phyloP scores from a whole-genome alignment of 2,888 invertebrate genomes.

The Cheilosia variabilis region DNA sequence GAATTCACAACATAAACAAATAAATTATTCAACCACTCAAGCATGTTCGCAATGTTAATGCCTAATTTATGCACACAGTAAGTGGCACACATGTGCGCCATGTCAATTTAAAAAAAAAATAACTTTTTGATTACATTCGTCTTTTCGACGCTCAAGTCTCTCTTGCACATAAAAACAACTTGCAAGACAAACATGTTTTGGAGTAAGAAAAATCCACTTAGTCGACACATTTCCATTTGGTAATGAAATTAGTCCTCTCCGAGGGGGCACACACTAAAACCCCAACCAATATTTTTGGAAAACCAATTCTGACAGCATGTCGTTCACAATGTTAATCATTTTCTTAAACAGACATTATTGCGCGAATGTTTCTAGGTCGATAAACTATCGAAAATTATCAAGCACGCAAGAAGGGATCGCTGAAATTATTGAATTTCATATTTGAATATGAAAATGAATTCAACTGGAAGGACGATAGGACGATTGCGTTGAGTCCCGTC shows the following conservation, averaged over 20 bases:
- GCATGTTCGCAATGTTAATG: constrained; percentile 16
- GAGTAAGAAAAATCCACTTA: constrained; percentile 48
- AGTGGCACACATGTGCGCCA: constrained; percentile 31
- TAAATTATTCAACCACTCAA: constrained; percentile 45
- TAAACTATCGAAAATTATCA: not conserved
- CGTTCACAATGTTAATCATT: not conserved
- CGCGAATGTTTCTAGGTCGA: not conserved
- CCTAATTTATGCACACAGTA: constrained; percentile 39
- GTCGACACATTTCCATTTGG: constrained; percentile 36
- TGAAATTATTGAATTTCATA: not conserved
- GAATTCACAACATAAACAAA: constrained; percentile 43
- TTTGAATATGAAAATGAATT: not conserved
- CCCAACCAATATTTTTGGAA: not conserved
- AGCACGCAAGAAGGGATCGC: not conserved
- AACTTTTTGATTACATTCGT: constrained; percentile 18
- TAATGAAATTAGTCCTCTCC: constrained; percentile 32
- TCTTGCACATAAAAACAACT: constrained; percentile 23
- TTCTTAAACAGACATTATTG: not conserved
- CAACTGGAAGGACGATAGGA: not conserved
- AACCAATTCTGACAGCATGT: not conserved
- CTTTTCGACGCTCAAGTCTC: constrained; percentile 9
- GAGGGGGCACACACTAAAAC: not conserved
- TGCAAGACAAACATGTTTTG: constrained; percentile 43
- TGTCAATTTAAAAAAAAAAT: constrained; percentile 3
- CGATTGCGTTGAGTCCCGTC: not conserved